These are phyloP conservation scores for Peromyscus polionotus DNA, from an alignment of 2,113 vertebrate genomes.

Conservation along the genomic window DNA sequence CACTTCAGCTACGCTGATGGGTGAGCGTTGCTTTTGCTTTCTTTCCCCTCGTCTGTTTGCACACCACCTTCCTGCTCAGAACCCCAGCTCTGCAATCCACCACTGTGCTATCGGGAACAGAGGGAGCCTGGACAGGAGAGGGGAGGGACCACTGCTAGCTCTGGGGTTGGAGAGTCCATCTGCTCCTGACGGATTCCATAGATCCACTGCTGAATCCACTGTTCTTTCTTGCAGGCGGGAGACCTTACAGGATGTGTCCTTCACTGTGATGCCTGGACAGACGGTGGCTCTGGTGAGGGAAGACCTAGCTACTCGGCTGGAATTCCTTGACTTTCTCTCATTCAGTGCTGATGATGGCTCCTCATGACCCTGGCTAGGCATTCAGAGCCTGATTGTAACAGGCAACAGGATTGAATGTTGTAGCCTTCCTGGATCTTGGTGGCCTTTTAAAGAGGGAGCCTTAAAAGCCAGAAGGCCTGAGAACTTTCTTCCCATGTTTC, in stretches of 20 bases:
- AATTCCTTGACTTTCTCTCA: background rate
- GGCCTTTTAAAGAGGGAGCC: background rate
- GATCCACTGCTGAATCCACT: background rate
- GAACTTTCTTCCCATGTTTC: background rate
- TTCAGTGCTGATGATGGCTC: background rate
- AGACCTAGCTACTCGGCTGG: background rate
- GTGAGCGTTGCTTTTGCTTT: slow-evolving; percentile 81
- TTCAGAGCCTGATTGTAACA: background rate
- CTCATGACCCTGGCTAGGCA: background rate
- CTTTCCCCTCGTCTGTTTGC: background rate
- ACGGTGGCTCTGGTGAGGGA: slow-evolving; percentile 95
- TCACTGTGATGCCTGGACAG: slow-evolving; percentile 96
- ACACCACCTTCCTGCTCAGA: background rate
- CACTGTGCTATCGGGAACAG: background rate
- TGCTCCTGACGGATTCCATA: background rate
- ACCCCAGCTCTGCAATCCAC: background rate
- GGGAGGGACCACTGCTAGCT: background rate
- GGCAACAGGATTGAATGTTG: background rate
- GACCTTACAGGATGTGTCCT: slow-evolving; percentile 95
- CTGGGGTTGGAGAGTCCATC: background rate
- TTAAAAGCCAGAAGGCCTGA: background rate
- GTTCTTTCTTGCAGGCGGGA: slow-evolving; percentile 88
- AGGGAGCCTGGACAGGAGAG: background rate
- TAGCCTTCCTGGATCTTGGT: background rate
- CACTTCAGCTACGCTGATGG: slow-evolving; percentile 94